Base-by-base conservation (phyloP, 1,140 invertebrate genomes). In the Phymastichus coffea region DNA sequence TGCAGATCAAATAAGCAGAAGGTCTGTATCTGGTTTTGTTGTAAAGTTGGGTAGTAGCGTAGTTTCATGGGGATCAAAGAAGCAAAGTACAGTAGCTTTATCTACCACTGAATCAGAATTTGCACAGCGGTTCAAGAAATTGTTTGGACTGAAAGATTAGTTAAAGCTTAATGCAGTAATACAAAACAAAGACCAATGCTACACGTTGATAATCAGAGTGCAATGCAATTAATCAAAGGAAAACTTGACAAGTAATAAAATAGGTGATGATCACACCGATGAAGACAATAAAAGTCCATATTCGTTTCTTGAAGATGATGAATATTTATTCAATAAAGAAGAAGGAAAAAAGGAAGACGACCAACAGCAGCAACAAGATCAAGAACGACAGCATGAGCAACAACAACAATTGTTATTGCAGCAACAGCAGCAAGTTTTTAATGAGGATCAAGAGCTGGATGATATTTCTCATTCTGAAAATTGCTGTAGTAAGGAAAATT, bases 21-120 rank as follows among this genome's bases (percentile, higher is more conserved):
- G 55, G 30, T 70, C 65, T 1, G 65, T 46, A 1, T 66, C 47
- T 23, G 69, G 70, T 15, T 57, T 56, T 43, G 37, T 67, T 1
- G 22, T 64, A 33, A 51, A 63, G 15, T 37, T 53, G 26, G 54
- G 61, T 9, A 6, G 20, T 28, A 52, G 26, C 30, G 10, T 53
- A 15, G 17, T 70, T 41, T 37, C 65, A 8, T 76, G 71, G 71
- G 63, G 57, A 17, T 57, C 48, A 14, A 64, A 53, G 33, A 74
- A 69, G 58, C 74, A 74, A 57, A 26, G 54, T 15, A 19, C 44
- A n/a, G 43, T 63, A 1, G 35, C 54, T 0, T 49, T 58, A 2
- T 63, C 55, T 9, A 63, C 61, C 6, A 63, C 55, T 3, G 55
- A 63, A 26, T 47, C 44, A 1, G 44, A 47, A 15, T 47, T 26